phyloP scores from a whole-genome alignment of 2,888 invertebrate species.

The Crepidodera aurea region DNA sequence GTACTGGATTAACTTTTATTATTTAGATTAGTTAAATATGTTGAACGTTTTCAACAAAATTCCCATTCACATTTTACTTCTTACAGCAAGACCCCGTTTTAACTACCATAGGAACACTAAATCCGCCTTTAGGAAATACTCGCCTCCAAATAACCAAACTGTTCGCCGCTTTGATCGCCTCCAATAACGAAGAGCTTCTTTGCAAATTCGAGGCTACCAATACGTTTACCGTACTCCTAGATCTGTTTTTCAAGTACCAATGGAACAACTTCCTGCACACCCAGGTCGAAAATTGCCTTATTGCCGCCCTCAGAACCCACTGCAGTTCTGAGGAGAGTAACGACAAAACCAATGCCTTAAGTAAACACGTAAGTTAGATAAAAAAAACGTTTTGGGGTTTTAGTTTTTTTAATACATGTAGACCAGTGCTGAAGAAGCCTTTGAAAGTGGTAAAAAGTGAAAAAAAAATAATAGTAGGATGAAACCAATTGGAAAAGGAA shows the following conservation, averaged over 20 bases:
- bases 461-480: too few species aligned
- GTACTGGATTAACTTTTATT: too few species aligned
- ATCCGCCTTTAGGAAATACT: conserved; percentile 81
- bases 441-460: too few species aligned
- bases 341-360: conserved; percentile 61
- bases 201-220: conserved; percentile 67
- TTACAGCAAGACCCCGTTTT: conserved; percentile 70
- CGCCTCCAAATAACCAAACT: conserved; percentile 83
- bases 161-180: conserved; percentile 77
- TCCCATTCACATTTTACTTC: too few species aligned
- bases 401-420: too few species aligned
- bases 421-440: too few species aligned
- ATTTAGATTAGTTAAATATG: too few species aligned
- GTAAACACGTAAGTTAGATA: conserved; percentile 64
- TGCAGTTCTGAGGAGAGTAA: conserved; percentile 54
- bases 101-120: conserved; percentile 74
- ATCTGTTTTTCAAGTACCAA: conserved; percentile 87
- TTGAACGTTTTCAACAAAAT: too few species aligned
- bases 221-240: conserved; percentile 73
- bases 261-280: conserved; percentile 97
- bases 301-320: conserved; percentile 69
- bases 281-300: conserved; percentile 83
- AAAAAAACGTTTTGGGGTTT: too few species aligned
- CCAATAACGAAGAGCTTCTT: conserved; percentile 76
- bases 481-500: too few species aligned